phyloP scores from a whole-genome alignment of 2,113 vertebrate genomes.

The Apaloderma vittatum region DNA sequence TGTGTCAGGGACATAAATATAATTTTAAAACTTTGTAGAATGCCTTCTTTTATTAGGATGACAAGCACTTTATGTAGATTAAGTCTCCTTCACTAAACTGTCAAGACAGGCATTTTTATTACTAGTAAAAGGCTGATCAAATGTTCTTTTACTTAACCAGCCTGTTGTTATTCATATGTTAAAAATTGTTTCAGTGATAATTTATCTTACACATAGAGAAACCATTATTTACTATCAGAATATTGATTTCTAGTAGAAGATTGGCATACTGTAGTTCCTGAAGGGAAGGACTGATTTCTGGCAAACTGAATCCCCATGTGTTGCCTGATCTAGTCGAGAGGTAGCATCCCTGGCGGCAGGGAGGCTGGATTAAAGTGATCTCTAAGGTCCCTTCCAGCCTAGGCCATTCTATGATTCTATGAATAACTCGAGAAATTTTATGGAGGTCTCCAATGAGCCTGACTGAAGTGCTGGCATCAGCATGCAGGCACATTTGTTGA shows the following conservation, averaged over 20 bases:
- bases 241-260: neutral
- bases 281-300: neutral
- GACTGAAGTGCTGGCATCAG: neutral
- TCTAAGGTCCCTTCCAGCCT: no score
- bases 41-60: neutral
- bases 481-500: neutral
- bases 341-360: no score
- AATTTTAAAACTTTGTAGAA: neutral
- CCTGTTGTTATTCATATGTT: neutral
- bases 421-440: neutral
- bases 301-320: no score
- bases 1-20: neutral
- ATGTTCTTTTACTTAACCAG: neutral
- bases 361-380: no score
- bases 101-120: neutral
- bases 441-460: neutral
- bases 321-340: no score
- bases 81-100: neutral
- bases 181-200: neutral
- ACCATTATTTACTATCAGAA: neutral
- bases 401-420: no score
- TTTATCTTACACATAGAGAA: neutral
- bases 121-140: neutral
- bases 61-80: neutral
- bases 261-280: neutral